Percentiles rank a stretch among this genome's conserved stretches.
These are phyloP conservation scores for Hypotaenidia philippensis DNA, from an alignment of 2,797 vertebrate genomes.

Conservation along the genomic window DNA sequence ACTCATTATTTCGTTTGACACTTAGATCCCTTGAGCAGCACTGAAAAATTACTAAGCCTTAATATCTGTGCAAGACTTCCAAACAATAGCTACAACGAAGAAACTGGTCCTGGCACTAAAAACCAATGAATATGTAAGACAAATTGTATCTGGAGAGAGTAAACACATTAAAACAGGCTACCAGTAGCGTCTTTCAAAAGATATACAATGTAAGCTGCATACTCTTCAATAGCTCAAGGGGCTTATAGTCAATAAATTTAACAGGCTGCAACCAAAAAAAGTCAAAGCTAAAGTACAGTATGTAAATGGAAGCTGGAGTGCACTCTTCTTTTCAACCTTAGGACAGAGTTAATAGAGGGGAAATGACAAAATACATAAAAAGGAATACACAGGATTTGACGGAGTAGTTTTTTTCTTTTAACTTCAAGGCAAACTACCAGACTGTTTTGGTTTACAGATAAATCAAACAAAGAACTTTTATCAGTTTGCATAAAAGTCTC, in stretches of 20 bases:
- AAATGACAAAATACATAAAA: conserved; percentile 75
- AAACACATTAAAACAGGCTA: conserved; percentile 64
- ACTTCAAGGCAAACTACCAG: conserved; percentile 62
- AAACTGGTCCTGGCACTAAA: conserved; percentile 39
- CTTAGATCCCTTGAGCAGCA: conserved; percentile 46
- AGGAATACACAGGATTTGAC: conserved; percentile 63
- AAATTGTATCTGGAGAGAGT: conserved; percentile 56
- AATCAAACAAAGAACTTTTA: conserved; percentile 58
- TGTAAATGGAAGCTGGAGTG: conserved; percentile 70
- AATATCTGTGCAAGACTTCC: conserved; percentile 49
- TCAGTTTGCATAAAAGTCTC: conserved; percentile 57
- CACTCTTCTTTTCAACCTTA: conserved; percentile 59
- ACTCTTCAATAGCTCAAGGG: conserved; percentile 65
- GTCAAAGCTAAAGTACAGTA: conserved; percentile 53
- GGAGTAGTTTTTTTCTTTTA: conserved; percentile 47
- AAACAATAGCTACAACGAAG: conserved; percentile 46
- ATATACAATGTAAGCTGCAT: conserved; percentile 53
- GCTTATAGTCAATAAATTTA: conserved; percentile 78
- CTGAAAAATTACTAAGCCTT: conserved; percentile 55
- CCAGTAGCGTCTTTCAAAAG: conserved; percentile 67
- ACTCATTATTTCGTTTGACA: conserved; percentile 55
- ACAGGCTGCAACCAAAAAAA: conserved; percentile 69
- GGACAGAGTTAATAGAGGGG: conserved; percentile 73
- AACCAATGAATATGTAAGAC: conserved; percentile 50
- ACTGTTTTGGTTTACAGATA: conserved; percentile 64